Percentiles rank a stretch among this genome's conserved stretches.
Conservation (phyloP, 23 tunicate genomes). For the Botrylloides violaceus region DNA sequence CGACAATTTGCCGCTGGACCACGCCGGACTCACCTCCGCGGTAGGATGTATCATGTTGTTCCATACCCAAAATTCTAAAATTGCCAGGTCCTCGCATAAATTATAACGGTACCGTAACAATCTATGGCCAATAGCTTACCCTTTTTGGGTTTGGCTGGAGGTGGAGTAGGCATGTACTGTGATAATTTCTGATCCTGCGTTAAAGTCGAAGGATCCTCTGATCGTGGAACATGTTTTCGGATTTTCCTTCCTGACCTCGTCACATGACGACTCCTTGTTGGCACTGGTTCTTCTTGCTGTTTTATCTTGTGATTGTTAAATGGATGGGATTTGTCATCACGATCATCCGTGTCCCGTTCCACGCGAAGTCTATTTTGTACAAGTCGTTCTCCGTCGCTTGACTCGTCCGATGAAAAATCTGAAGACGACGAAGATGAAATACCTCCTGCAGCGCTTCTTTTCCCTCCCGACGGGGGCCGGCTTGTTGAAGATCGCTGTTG, state of each 20-base stretch:
- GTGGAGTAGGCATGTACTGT: slow-evolving; percentile 18
- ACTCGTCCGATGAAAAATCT: slow-evolving; percentile 4
- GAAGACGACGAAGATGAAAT: slow-evolving; percentile 47
- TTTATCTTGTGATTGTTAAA: not conserved
- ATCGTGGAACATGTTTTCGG: not conserved
- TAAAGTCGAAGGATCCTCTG: not conserved
- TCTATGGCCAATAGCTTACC: not conserved
- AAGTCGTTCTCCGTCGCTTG: slow-evolving; percentile 8
- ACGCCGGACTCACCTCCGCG: too few species aligned
- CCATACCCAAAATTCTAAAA: too few species aligned
- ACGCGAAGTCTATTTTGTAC: not conserved
- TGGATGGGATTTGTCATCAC: not conserved
- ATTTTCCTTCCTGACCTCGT: slow-evolving; percentile 14
- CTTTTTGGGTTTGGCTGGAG: slow-evolving; percentile 10
- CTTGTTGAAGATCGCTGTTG: slow-evolving; percentile 39
- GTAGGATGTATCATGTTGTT: too few species aligned
- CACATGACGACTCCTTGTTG: not conserved
- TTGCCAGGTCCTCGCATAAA: too few species aligned
- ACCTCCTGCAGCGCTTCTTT: slow-evolving; percentile 62
- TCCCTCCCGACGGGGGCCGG: slow-evolving; percentile 82
- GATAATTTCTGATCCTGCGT: not conserved
- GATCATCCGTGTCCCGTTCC: not conserved
- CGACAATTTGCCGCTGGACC: too few species aligned
- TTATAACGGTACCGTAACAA: too few species aligned
- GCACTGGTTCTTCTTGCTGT: not conserved